Percentiles rank a stretch among this genome's conserved stretches.
Conservation (phyloP, 2,888 invertebrate genomes). For the Himalopsyche japonica region DNA sequence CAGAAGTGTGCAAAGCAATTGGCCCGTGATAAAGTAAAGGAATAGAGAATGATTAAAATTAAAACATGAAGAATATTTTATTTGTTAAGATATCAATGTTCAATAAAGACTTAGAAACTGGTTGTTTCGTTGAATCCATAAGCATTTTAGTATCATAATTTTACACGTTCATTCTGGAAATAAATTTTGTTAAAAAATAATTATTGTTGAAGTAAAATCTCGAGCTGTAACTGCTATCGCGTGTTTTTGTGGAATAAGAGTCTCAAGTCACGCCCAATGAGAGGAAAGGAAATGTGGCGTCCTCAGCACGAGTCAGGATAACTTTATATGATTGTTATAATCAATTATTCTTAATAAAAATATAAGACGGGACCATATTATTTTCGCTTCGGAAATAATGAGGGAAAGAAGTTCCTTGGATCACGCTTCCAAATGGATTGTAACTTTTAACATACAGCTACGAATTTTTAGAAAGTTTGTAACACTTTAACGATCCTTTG, state of each 20-base stretch:
- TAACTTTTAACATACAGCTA: not conserved
- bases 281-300: not conserved
- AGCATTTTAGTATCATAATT: too few relatives aligned
- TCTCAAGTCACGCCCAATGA: not conserved
- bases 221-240: slow-evolving; percentile 1
- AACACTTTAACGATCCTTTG: not conserved
- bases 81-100: too few relatives aligned
- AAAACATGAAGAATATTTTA: too few relatives aligned
- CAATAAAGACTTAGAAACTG: too few relatives aligned
- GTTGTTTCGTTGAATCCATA: too few relatives aligned
- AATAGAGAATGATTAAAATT: too few relatives aligned
- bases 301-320: slow-evolving; percentile 20
- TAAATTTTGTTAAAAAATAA: too few relatives aligned
- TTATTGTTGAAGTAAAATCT: not conserved
- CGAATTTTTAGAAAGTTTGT: not conserved
- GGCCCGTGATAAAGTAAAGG: too few relatives aligned
- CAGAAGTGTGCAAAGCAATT: too few relatives aligned
- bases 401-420: slow-evolving; percentile 8
- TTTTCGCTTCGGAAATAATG: slow-evolving; percentile 23
- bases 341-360: slow-evolving; percentile 31
- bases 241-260: not conserved
- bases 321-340: slow-evolving; percentile 33
- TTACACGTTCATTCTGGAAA: too few relatives aligned
- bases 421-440: slow-evolving; percentile 11
- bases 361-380: slow-evolving; percentile 9